A percentile compares a stretch with the other conserved stretches of the same genome.
Conservation (phyloP, 2,888 invertebrate species). For the Drosophila demipolita region DNA sequence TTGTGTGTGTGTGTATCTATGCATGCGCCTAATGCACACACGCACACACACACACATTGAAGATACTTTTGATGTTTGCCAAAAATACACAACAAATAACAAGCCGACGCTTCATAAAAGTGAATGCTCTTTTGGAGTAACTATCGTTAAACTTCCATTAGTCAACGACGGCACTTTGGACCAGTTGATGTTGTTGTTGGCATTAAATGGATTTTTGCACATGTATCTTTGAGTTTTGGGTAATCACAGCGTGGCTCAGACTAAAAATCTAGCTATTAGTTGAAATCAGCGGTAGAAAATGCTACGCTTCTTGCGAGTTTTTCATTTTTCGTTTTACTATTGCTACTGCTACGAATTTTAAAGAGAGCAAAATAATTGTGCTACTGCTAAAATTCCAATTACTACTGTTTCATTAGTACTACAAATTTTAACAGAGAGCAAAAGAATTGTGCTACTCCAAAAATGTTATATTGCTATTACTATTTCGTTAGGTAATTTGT, state of each 20-base stretch:
- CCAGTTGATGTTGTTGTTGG: not conserved
- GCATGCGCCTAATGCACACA: constrained; percentile 58
- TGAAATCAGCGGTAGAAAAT: not conserved
- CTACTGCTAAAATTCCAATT: not conserved
- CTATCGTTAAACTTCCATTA: constrained; percentile 79
- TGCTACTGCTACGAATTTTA: not conserved
- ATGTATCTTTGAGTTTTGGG: constrained; percentile 34
- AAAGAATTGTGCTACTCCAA: not conserved
- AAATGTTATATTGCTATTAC: not conserved
- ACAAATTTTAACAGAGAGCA: not conserved
- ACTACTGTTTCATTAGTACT: not conserved
- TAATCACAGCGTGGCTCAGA: constrained; percentile 5
- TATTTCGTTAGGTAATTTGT: not conserved
- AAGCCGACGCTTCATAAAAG: constrained; percentile 44
- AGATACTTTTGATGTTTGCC: constrained; percentile 54
- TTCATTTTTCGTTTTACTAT: not conserved
- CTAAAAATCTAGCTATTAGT: constrained; percentile 12
- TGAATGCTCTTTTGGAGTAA: constrained; percentile 44
- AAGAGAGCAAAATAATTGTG: not conserved
- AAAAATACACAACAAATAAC: not conserved
- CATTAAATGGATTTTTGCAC: constrained; percentile 5
- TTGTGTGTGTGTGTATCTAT: constrained; percentile 26
- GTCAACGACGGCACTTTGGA: constrained; percentile 34
- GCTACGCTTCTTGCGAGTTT: not conserved
- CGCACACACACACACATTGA: not conserved